Evolutionary conservation across 2,888 invertebrate species (phyloP).

Genomic region (Pollenia angustigena): DNA sequence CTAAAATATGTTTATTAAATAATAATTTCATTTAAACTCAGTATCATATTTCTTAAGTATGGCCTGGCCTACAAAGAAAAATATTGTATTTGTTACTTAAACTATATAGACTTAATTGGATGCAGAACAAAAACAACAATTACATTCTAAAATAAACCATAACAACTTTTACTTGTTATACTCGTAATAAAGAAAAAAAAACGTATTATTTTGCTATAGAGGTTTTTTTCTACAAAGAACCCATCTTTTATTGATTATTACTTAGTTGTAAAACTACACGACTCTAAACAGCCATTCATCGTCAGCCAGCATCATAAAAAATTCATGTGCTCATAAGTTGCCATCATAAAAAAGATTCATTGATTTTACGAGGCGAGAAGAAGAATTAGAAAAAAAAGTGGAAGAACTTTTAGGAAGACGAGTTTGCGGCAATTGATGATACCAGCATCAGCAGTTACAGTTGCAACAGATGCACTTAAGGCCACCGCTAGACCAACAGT

Average conservation of each 20-base stretch:
- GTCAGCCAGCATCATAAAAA: slow-evolving; percentile 45
- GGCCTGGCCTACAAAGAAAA: slow-evolving; percentile 37
- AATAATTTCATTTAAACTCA: slow-evolving; percentile 16
- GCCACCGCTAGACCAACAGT: slow-evolving; percentile 53
- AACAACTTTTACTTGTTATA: slow-evolving; percentile 61
- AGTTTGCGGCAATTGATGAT: slow-evolving; percentile 47
- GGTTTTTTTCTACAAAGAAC: background rate
- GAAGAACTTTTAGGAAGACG: slow-evolving; percentile 28
- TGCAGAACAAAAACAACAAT: slow-evolving; percentile 17
- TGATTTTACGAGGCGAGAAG: slow-evolving; percentile 32
- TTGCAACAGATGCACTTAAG: slow-evolving; percentile 29
- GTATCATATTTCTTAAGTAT: slow-evolving; percentile 58
- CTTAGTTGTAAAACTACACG: slow-evolving; percentile 39
- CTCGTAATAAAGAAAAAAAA: slow-evolving; percentile 3
- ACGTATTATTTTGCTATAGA: slow-evolving; percentile 27
- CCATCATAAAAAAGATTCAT: slow-evolving; percentile 49
- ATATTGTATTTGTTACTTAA: slow-evolving; percentile 4
- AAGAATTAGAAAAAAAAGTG: slow-evolving; percentile 2
- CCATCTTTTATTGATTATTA: slow-evolving; percentile 54
- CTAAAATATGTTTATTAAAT: background rate
- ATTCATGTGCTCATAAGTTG: slow-evolving; percentile 23
- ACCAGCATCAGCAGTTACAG: slow-evolving; percentile 15
- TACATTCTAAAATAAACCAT: background rate
- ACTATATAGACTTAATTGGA: slow-evolving; percentile 36
- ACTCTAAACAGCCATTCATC: slow-evolving; percentile 2